Evolutionary conservation across 1,140 invertebrate species (phyloP), one percentile per base, ranked within the genome.

Genomic region (Galleria mellonella): DNA sequence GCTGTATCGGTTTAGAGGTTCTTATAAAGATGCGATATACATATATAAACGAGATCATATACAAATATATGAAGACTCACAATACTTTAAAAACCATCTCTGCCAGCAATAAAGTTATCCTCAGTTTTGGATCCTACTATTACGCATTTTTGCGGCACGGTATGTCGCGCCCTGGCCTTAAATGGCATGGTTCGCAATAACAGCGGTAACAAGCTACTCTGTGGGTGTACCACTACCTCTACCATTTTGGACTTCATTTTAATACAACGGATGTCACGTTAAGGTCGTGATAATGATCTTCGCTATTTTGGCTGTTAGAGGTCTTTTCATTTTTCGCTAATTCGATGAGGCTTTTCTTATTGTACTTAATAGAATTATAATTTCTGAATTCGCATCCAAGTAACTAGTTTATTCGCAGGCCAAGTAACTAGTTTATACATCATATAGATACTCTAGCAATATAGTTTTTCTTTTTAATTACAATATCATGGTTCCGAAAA

Each of bases 181-280:
- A 50, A 50, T 50, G 53, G 54, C 9, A 17, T 51, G 46, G 33
- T 44, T 41, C 33, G 45, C 42, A 52, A 57, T 61, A 57, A 61
- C 51, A 15, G 42, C 27, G 29, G 44, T 66, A 67, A 66, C 55
- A 52, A 69, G 55, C 49, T 65, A 70, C 67, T 72, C 44, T 55
- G 72, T 72, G 70, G 76, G 70, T 72, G 70, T 50, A 13, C 13
- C 28, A 70, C 53, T 47, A 61, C 57, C 66, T 70, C 62, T 59
- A 65, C 60, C 55, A 45, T 62, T 55, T 52, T 51, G 64, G 55
- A 62, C 66, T 73, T 70, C 32, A 54, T 43, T 43, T 46, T 51
- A 55, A 68, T 57, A 59, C 47, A 51, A 39, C 59, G 59, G 62
- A 69, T 62, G 61, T 62, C 71, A 72, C 65, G 59, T 66, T 51